These are phyloP conservation scores for Alligator mississippiensis DNA, from an alignment of 2,113 vertebrate species.

Conservation along the genomic window DNA sequence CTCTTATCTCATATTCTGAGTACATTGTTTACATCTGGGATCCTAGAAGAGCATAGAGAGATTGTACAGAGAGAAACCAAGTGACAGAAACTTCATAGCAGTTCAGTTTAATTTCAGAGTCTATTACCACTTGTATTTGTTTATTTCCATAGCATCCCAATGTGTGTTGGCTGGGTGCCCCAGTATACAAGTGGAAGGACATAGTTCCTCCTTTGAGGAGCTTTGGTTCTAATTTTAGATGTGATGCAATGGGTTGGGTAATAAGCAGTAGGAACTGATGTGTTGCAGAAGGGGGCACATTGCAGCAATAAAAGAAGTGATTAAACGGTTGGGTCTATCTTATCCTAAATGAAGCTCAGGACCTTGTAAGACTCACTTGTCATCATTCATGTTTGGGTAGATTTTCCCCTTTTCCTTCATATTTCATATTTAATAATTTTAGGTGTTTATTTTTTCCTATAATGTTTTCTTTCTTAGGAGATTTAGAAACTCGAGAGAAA, in stretches of 20 bases:
- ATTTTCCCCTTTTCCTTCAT: background rate
- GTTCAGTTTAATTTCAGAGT: background rate
- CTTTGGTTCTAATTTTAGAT: background rate
- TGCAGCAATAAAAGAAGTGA: background rate
- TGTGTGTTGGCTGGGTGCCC: background rate
- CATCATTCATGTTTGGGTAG: background rate
- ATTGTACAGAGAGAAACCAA: background rate
- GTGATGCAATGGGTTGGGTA: background rate
- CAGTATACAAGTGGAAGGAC: background rate
- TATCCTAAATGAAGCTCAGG: background rate
- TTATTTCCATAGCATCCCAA: background rate
- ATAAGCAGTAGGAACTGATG: background rate
- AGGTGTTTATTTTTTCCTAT: background rate
- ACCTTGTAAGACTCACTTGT: background rate
- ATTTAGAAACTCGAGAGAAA: background rate
- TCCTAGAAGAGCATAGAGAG: background rate
- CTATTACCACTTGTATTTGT: background rate
- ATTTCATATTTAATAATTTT: background rate
- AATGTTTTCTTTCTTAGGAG: background rate
- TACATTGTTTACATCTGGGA: background rate
- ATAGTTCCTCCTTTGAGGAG: background rate
- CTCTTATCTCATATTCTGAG: constrained; percentile 15
- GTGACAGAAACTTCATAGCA: background rate
- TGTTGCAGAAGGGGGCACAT: background rate
- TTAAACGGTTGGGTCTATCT: background rate